Percentiles rank a stretch among this genome's conserved stretches.
These are phyloP conservation scores for Gymnoscelis rufifasciata DNA, from an alignment of 2,888 invertebrate genomes.

Conservation along the genomic window DNA sequence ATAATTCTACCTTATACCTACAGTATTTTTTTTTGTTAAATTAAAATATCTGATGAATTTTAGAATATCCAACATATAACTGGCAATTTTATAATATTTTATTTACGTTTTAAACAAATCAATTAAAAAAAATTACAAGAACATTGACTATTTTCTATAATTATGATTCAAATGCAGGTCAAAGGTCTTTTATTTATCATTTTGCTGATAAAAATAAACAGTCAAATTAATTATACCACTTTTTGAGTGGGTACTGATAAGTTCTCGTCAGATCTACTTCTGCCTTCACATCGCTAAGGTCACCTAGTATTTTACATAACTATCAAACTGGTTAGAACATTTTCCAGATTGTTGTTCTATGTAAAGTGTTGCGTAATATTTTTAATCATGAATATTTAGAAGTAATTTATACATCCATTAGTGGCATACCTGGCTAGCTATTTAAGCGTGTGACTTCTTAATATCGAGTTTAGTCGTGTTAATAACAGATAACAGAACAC, in stretches of 20 bases:
- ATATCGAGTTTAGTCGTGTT: constrained; percentile 46
- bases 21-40: too few relatives aligned
- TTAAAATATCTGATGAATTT: too few relatives aligned
- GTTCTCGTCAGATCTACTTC: constrained; percentile 2
- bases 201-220: too few relatives aligned
- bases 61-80: too few relatives aligned
- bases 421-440: constrained; percentile 37
- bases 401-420: constrained; percentile 59
- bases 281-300: constrained; percentile 29
- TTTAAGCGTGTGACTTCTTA: constrained; percentile 46
- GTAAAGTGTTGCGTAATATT: constrained; percentile 46
- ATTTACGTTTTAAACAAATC: too few relatives aligned
- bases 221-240: too few relatives aligned
- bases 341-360: constrained; percentile 36
- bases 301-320: constrained; percentile 29
- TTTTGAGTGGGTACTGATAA: neutral
- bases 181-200: too few relatives aligned
- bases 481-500: constrained; percentile 23
- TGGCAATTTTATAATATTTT: too few relatives aligned
- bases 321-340: constrained; percentile 34
- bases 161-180: too few relatives aligned
- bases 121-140: too few relatives aligned
- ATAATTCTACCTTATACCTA: too few relatives aligned
- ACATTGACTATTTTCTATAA: too few relatives aligned
- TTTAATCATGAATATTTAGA: constrained; percentile 48